Evolutionary conservation across 1,140 invertebrate genomes (phyloP), one percentile per base, ranked within the genome.

Genomic region (Neoseiulus cucumeris): DNA sequence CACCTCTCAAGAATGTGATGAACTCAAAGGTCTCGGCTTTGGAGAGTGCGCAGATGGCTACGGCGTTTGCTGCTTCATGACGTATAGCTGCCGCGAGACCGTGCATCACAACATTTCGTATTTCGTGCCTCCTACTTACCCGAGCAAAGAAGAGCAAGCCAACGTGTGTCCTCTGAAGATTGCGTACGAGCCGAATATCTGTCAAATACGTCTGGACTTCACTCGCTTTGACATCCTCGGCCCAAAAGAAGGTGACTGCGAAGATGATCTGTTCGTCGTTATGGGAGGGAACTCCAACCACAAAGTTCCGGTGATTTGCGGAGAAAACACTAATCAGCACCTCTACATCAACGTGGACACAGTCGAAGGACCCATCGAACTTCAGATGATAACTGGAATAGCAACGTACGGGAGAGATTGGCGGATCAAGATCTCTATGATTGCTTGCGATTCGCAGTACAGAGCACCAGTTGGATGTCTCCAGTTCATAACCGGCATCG

Each of bases 21-120:
- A 65, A 7, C 33, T 64, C 12, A 68, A 69, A 33, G 72, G 72
- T 14, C 66, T 64, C 1, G 65, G 30, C 22, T 44, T 66, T 4
- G 71, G 69, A 0, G 17, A 67, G 1, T 73, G 72, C 64, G 72
- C 72, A 0, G 64, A 66, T 12, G 72, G 71, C 41, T 73, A 69
- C 64, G 72, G 72, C 1, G 69, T 73, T 20, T 73, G 72, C 66
- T 73, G 72, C 44, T 64, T 71, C 22, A 69, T 70, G 72, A 59
- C 83, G 67, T 80, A 82, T 66, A 82, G 80, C 9, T 89, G 87
- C 73, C 84, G 83, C n/a, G 79, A 80, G 18, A 81, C 82, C 65
- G 81, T 87, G 5, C 77, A 79, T 69, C 85, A 86, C 74, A 90
- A 90, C 75, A 77, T 87, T 42, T 89, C 87, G 0, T 89, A 90